These are phyloP conservation scores for Macaria notata DNA, from an alignment of 2,888 invertebrate genomes.

Conservation along the genomic window DNA sequence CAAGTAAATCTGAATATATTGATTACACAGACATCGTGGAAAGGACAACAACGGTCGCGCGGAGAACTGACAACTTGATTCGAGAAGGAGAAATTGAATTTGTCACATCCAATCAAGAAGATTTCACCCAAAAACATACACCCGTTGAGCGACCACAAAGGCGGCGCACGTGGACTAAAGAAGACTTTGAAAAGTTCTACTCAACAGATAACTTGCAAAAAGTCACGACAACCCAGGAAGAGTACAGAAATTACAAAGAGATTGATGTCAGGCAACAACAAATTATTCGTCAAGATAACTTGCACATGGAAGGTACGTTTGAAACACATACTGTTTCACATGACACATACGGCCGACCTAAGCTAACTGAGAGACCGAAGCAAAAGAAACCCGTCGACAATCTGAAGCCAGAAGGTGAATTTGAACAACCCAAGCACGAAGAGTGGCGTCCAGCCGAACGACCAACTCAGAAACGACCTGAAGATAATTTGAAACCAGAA, in stretches of 20 bases:
- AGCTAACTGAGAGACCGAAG: slow-evolving; percentile 67
- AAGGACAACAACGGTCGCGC: slow-evolving; percentile 81
- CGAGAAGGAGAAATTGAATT: slow-evolving; percentile 87
- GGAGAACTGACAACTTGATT: slow-evolving; percentile 85
- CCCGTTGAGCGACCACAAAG: slow-evolving; percentile 82
- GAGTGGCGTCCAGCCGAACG: slow-evolving; percentile 64
- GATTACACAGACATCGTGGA: slow-evolving; percentile 83
- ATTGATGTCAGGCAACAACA: slow-evolving; percentile 75
- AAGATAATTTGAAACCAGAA: slow-evolving; percentile 67
- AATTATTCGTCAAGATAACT: slow-evolving; percentile 72
- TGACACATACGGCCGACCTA: slow-evolving; percentile 58
- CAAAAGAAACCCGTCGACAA: slow-evolving; percentile 82
- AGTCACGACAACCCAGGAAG: slow-evolving; percentile 86
- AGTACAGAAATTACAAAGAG: slow-evolving; percentile 84
- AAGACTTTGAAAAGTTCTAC: slow-evolving; percentile 87
- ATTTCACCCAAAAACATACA: slow-evolving; percentile 83
- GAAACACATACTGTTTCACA: slow-evolving; percentile 68
- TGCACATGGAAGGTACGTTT: slow-evolving; percentile 77
- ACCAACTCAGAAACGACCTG: slow-evolving; percentile 39
- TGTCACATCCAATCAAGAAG: slow-evolving; percentile 84
- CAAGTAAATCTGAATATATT: slow-evolving; percentile 85
- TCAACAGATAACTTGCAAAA: slow-evolving; percentile 80
- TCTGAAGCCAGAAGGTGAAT: slow-evolving; percentile 69
- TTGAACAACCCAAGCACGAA: slow-evolving; percentile 68
- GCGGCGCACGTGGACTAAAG: slow-evolving; percentile 87